phyloP scores from a whole-genome alignment of 2,113 vertebrate genomes.

The Nesoenas mayeri region DNA sequence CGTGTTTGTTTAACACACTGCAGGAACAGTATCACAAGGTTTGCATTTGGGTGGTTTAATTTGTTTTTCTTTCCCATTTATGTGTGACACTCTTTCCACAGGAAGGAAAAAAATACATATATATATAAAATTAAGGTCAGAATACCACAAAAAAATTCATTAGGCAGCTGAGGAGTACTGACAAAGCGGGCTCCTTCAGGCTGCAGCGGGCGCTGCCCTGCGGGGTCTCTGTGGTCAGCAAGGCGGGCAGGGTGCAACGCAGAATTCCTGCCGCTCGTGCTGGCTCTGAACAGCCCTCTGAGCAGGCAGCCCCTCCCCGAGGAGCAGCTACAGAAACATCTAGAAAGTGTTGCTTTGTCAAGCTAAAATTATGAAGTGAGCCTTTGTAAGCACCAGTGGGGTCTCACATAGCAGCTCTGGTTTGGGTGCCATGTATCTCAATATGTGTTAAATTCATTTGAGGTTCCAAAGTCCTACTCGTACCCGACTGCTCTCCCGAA shows the following conservation, averaged over 20 bases:
- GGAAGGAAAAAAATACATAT: neutral
- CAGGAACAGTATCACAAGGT: neutral
- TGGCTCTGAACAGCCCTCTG: neutral
- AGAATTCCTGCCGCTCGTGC: neutral
- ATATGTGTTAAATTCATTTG: neutral
- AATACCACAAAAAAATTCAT: neutral
- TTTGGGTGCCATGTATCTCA: neutral
- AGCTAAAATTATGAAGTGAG: neutral
- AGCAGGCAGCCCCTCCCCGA: neutral
- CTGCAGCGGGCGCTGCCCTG: neutral
- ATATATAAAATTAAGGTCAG: neutral
- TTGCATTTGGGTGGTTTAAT: neutral
- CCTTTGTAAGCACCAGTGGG: neutral
- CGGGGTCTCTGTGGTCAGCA: neutral
- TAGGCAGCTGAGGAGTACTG: neutral
- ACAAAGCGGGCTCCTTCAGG: neutral
- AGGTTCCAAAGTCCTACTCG: neutral
- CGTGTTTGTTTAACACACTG: conserved; percentile 24
- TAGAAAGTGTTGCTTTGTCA: neutral
- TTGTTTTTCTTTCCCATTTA: conserved; percentile 24
- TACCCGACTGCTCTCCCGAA: neutral
- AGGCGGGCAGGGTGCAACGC: accelerated
- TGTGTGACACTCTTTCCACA: neutral
- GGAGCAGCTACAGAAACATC: neutral
- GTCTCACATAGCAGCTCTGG: neutral